These are phyloP conservation scores for Tangara arthus DNA, from an alignment of 2,797 vertebrate species.

Conservation along the genomic window DNA sequence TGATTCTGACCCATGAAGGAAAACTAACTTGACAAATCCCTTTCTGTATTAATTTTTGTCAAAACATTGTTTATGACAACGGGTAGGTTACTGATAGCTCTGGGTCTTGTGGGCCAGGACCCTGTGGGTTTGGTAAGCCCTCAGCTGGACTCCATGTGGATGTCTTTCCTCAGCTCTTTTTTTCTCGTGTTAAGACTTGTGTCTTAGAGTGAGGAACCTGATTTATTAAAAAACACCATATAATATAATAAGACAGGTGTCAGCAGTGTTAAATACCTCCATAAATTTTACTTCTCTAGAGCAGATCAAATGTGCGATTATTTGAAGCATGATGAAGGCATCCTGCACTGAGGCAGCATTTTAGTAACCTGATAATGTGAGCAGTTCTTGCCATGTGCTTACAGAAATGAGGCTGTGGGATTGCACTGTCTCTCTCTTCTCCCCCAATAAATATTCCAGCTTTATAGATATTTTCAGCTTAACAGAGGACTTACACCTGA, in stretches of 20 bases:
- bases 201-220: constrained; percentile 7
- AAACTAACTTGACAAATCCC: constrained; percentile 25
- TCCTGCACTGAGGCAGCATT: neutral
- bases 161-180: constrained; percentile 11
- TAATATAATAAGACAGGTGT: constrained; percentile 40
- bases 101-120: neutral
- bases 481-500: neutral
- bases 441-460: neutral
- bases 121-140: neutral
- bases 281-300: constrained; percentile 31
- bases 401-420: neutral
- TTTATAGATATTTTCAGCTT: neutral
- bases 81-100: constrained; percentile 7
- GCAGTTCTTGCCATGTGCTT: neutral
- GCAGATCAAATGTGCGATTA: neutral
- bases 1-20: neutral
- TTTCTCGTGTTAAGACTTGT: constrained; percentile 53
- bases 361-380: neutral
- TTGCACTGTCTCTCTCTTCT: neutral
- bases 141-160: constrained; percentile 17
- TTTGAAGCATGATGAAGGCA: neutral
- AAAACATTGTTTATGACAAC: neutral
- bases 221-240: constrained; percentile 41
- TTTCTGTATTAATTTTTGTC: constrained; percentile 11
- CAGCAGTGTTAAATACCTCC: constrained; percentile 25